phyloP scores from a whole-genome alignment of 1,140 invertebrate genomes.

The Radopholus similis region DNA sequence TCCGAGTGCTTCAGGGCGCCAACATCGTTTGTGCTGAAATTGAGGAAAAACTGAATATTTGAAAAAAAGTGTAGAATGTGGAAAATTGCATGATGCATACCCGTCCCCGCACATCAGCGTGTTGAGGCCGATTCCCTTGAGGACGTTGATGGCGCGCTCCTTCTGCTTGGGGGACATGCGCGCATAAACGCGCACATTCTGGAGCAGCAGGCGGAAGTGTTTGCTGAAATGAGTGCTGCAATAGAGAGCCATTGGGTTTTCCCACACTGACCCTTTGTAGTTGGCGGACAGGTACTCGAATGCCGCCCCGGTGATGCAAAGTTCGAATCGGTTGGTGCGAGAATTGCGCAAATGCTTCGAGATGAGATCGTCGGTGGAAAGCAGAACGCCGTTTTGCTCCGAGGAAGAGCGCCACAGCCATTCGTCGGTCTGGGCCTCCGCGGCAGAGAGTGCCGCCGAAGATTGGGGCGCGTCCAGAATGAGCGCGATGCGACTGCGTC shows the following conservation, averaged over 20 bases:
- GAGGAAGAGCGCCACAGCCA: conserved; percentile 18
- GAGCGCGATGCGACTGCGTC: conserved; percentile 70
- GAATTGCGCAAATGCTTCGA: conserved; percentile 3
- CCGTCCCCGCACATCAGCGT: conserved; percentile 99
- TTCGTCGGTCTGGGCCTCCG: neutral
- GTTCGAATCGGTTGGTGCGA: conserved; percentile 73
- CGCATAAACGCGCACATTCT: conserved; percentile 78
- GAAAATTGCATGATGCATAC: neutral
- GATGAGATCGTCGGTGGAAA: conserved; percentile 64
- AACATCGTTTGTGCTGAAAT: conserved; percentile 85
- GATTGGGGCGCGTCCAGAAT: conserved; percentile 64
- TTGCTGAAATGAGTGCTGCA: neutral
- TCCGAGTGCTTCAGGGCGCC: conserved; percentile 98
- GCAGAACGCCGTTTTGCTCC: neutral
- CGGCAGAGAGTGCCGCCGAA: conserved; percentile 9
- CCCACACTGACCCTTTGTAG: neutral
- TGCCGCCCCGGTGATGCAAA: conserved; percentile 88
- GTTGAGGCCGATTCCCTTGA: conserved; percentile 80
- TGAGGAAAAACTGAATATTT: neutral
- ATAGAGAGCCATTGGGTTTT: neutral
- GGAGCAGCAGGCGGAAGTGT: neutral
- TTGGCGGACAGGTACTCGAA: conserved; percentile 24
- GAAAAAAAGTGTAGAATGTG: neutral
- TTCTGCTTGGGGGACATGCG: conserved; percentile 93
- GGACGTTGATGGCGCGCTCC: conserved; percentile 82